A percentile compares a stretch with the other conserved stretches of the same genome.
Conservation (phyloP, 2,888 invertebrate genomes). For the Pyrocoelia pectoralis region DNA sequence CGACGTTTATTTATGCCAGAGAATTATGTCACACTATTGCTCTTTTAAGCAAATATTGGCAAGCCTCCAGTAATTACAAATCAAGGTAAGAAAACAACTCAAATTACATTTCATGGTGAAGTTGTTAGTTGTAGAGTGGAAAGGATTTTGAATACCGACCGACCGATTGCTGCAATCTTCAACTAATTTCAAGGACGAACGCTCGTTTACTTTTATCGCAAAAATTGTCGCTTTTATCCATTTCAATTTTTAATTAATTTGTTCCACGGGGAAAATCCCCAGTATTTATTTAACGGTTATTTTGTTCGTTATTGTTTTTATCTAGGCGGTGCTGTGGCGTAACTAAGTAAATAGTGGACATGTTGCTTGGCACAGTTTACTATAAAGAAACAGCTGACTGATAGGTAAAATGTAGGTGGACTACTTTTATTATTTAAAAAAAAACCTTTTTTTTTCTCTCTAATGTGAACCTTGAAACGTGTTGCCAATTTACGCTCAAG, state of each 20-base stretch:
- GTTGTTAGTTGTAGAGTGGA: background rate
- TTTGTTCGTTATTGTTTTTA: too few species aligned
- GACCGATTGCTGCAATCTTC: background rate
- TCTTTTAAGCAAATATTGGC: constrained; percentile 15
- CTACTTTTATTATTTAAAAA: background rate
- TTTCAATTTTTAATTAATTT: too few species aligned
- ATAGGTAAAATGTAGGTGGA: constrained; percentile 1
- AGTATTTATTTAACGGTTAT: too few species aligned
- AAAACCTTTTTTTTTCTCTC: background rate
- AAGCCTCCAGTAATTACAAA: constrained; percentile 24
- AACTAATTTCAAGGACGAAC: too few species aligned
- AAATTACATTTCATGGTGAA: background rate
- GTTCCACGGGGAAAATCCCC: too few species aligned
- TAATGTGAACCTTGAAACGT: background rate
- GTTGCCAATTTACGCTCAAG: background rate
- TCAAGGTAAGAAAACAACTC: constrained; percentile 15
- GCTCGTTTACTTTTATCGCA: background rate
- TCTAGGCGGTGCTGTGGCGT: too few species aligned
- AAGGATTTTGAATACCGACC: background rate
- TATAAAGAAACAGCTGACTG: constrained; percentile 9
- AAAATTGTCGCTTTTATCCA: background rate
- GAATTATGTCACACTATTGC: constrained; percentile 27
- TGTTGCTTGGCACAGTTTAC: background rate
- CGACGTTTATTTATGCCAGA: constrained; percentile 16
- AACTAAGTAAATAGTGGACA: background rate